Evolutionary conservation across 2,113 vertebrate genomes (phyloP), one percentile per base, ranked within the genome.

Genomic region (Fulica atra): DNA sequence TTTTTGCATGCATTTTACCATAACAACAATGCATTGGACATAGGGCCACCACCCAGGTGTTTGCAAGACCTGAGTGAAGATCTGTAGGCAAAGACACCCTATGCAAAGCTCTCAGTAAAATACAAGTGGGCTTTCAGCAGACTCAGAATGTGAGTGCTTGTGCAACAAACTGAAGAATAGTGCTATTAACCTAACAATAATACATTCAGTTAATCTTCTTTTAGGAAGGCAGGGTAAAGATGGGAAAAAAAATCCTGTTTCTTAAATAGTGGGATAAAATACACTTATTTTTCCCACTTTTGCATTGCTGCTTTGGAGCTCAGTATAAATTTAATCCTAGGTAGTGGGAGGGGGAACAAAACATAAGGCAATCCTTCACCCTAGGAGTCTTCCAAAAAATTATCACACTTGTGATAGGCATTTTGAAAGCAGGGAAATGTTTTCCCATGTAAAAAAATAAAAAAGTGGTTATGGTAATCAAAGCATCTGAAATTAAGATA

Each of bases 211-310:
- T 56, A 11, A 54, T 36, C 26, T 85, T 23, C 9, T 74, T 77
- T 81, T 53, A 84, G 25, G 15, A 24, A 57, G 8, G 8, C 23
- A 16, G 4, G 4, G 3, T 61, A 70, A 53, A 50, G 1, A 9
- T 69, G 13, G 2, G 4, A 9, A 33, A 16, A 40, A 64, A 29
- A 16, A 2, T 0, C 17, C 4, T 35, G 3, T 35, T 89, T 78
- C 28, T 68, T 50, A 64, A 53, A 38, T 8, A 38, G 24, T 21
- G 3, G 1, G 44, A 33, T 33, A 64, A 89, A 91, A 74, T 33
- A 24, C 3, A 42, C 13, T 79, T 66, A 33, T 14, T 3, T 56
- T 33, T 48, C 65, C 25, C 26, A 46, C 2, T 66, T 86, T 59
- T 54, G 8, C n/a, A n/a, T 53, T 81, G 7, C 3, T 53, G 2